Conservation (phyloP, 2,797 vertebrate species). For the Muscicapa comitata region DNA sequence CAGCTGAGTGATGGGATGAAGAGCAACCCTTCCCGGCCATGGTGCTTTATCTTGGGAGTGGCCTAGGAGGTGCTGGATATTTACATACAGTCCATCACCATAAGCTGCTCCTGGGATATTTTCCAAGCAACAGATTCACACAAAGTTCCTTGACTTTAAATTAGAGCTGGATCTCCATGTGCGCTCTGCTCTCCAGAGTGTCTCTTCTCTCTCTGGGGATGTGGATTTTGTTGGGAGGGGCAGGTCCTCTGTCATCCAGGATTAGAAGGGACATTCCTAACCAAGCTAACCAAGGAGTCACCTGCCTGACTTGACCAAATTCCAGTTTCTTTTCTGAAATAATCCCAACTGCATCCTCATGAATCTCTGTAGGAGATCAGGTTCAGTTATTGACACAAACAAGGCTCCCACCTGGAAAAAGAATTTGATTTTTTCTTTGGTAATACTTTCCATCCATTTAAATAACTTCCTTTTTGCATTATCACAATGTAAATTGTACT, state of each 20-base stretch:
- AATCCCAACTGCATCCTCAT: rapidly evolving
- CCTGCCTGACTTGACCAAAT: background rate
- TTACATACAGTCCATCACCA: background rate
- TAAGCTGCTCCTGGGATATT: background rate
- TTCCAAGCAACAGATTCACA: background rate
- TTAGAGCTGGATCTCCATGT: background rate
- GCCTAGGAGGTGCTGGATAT: background rate
- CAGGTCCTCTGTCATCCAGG: background rate
- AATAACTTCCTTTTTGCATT: background rate
- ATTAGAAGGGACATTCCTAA: background rate
- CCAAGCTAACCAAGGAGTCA: background rate
- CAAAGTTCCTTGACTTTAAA: background rate
- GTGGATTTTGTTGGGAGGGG: rapidly evolving
- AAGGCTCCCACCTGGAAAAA: background rate
- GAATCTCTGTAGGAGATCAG: background rate
- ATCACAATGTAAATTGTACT: background rate
- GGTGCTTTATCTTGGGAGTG: background rate
- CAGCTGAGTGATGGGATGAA: background rate
- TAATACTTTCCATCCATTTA: background rate
- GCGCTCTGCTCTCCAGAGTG: background rate
- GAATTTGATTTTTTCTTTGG: background rate
- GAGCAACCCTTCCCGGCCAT: background rate
- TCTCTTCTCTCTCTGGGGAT: background rate
- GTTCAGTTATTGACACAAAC: background rate
- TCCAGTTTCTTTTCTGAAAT: background rate